A percentile compares a stretch with the other conserved stretches of the same genome.
phyloP scores from a whole-genome alignment of 2,888 invertebrate species.

The Sussaba pulchella region DNA sequence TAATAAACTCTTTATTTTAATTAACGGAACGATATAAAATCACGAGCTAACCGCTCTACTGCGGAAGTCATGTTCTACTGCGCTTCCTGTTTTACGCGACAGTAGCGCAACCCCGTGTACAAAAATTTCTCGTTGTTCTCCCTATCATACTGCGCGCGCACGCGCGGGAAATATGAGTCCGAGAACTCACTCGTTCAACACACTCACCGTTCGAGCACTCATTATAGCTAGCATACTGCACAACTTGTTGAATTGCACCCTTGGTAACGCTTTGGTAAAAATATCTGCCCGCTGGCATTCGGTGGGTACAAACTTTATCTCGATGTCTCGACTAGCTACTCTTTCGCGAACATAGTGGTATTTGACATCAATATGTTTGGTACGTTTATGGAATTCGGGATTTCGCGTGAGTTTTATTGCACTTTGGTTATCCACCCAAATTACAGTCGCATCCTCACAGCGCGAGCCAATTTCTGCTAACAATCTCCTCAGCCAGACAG shows the following conservation, averaged over 20 bases:
- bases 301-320: constrained; percentile 29
- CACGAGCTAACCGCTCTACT: too few species aligned
- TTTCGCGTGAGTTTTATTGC: constrained; percentile 61
- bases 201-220: constrained; percentile 49
- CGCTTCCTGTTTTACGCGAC: too few species aligned
- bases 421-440: constrained; percentile 6
- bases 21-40: too few species aligned
- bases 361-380: constrained; percentile 69
- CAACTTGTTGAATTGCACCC: constrained; percentile 36
- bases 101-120: too few species aligned
- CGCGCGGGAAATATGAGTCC: constrained; percentile 34
- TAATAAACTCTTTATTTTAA: too few species aligned
- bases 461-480: neutral
- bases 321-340: constrained; percentile 14
- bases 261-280: constrained; percentile 46
- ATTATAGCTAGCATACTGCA: constrained; percentile 6
- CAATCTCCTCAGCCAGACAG: constrained; percentile 28
- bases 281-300: constrained; percentile 40
- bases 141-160: constrained; percentile 14
- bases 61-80: too few species aligned
- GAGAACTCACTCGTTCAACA: constrained; percentile 35
- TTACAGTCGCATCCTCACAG: constrained; percentile 1
- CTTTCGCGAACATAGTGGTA: constrained; percentile 52
- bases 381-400: constrained; percentile 55
- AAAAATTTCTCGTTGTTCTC: too few species aligned